Percentiles rank a stretch among this genome's conserved stretches.
Evolutionary conservation across 2,888 invertebrate genomes (phyloP).

Genomic region (Noctua janthina): DNA sequence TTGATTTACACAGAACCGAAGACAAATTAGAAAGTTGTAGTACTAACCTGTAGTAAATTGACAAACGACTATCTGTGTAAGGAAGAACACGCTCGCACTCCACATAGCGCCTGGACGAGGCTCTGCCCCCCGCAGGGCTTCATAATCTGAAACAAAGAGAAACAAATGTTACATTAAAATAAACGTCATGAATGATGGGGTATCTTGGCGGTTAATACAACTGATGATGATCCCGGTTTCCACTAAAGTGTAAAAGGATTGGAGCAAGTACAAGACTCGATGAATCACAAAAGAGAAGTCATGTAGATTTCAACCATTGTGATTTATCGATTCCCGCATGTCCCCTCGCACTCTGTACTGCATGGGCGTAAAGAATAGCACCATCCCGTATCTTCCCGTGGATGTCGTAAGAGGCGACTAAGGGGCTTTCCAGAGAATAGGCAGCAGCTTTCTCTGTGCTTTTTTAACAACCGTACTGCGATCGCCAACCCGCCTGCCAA

Average conservation of each 20-base stretch:
- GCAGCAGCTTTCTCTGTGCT: too few species aligned
- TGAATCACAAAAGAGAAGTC: too few species aligned
- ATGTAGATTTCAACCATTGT: too few species aligned
- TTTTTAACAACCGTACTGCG: too few species aligned
- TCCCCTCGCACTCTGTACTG: too few species aligned
- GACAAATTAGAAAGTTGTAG: background rate
- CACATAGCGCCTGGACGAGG: constrained; percentile 87
- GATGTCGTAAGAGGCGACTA: too few species aligned
- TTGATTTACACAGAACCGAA: background rate
- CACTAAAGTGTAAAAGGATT: background rate
- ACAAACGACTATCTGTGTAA: constrained; percentile 87
- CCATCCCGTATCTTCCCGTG: too few species aligned
- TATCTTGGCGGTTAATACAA: background rate
- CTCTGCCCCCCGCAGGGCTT: constrained; percentile 81
- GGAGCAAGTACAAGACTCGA: background rate
- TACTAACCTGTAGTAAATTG: constrained; percentile 84
- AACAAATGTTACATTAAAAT: background rate
- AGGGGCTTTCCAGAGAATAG: too few species aligned
- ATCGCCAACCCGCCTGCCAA: too few species aligned
- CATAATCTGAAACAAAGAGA: constrained; percentile 85
- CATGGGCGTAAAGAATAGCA: too few species aligned
- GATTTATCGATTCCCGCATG: too few species aligned
- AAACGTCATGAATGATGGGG: background rate
- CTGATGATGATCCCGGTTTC: background rate
- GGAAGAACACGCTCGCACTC: constrained; percentile 83